Evolutionary conservation across 2,888 invertebrate species (phyloP).

Genomic region (Dolomedes plantarius): DNA sequence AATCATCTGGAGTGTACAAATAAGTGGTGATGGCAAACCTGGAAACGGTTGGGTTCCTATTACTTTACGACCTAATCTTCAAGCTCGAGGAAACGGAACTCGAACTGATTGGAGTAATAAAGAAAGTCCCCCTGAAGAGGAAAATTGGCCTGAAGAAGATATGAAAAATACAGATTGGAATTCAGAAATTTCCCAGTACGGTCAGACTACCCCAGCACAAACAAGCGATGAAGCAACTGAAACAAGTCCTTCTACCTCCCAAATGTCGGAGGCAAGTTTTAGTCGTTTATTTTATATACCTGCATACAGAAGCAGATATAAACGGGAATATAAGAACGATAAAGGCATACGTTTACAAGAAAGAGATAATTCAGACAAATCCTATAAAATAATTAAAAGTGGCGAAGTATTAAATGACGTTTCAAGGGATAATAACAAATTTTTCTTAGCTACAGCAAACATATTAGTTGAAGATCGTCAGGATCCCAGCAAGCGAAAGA

Average conservation of each 20-base stretch:
- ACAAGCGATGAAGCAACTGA: conserved; percentile 20
- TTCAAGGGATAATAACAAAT: conserved; percentile 23
- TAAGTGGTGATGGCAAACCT: conserved; percentile 50
- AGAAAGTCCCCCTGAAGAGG: neutral
- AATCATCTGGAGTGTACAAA: conserved; percentile 60
- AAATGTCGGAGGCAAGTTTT: conserved; percentile 31
- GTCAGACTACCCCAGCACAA: neutral
- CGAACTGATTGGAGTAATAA: neutral
- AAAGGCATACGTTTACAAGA: neutral
- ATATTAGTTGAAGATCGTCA: conserved; percentile 17
- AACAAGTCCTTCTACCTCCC: neutral
- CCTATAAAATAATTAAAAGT: conserved; percentile 23
- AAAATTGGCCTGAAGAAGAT: neutral
- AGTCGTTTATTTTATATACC: conserved; percentile 51
- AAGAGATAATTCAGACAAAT: neutral
- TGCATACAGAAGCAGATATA: neutral
- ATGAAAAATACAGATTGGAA: neutral
- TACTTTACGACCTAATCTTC: conserved; percentile 41
- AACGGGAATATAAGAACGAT: conserved; percentile 10
- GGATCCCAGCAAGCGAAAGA: neutral
- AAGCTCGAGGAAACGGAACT: conserved; percentile 10
- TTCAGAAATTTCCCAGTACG: neutral
- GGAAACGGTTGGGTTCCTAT: conserved; percentile 62
- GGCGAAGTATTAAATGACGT: neutral
- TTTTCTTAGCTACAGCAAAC: conserved; percentile 42